A percentile compares a stretch with the other conserved stretches of the same genome.
These are phyloP conservation scores for Drosophila nikananu DNA, from an alignment of 1,140 invertebrate species.

Conservation along the genomic window DNA sequence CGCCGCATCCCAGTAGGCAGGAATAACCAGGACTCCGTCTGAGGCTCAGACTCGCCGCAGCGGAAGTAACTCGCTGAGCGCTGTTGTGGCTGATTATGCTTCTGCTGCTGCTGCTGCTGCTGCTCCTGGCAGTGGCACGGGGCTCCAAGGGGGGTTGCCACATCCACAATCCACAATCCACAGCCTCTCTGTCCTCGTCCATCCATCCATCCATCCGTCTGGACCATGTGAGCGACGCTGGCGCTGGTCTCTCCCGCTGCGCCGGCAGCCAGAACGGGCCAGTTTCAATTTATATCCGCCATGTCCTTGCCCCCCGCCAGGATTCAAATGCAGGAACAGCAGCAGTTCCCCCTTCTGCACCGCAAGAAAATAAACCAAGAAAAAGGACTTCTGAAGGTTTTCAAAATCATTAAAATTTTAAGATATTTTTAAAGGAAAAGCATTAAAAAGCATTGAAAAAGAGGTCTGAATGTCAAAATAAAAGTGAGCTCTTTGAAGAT, in stretches of 20 bases:
- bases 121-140: constrained; percentile 71
- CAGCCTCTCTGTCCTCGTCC: constrained; percentile 10
- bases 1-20: constrained; percentile 8
- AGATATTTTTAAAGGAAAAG: background rate
- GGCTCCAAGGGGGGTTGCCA: constrained; percentile 18
- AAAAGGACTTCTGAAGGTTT: too few relatives aligned
- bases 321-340: constrained; percentile 43
- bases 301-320: constrained; percentile 51
- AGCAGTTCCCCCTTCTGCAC: constrained; percentile 1
- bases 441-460: background rate
- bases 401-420: too few relatives aligned
- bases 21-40: constrained; percentile 17
- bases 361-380: constrained; percentile 2
- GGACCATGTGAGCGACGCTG: constrained; percentile 46
- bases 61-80: constrained; percentile 83
- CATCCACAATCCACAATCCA: constrained; percentile 1
- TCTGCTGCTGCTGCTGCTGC: constrained; percentile 81
- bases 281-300: constrained; percentile 60
- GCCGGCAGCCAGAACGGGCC: constrained; percentile 44
- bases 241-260: constrained; percentile 54
- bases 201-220: constrained; percentile 26
- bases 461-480: too few relatives aligned
- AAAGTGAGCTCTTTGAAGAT: background rate
- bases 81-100: constrained; percentile 85
- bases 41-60: constrained; percentile 68